Evolutionary conservation across 2,113 vertebrate genomes (phyloP).

Genomic region (Anolis sagrei): DNA sequence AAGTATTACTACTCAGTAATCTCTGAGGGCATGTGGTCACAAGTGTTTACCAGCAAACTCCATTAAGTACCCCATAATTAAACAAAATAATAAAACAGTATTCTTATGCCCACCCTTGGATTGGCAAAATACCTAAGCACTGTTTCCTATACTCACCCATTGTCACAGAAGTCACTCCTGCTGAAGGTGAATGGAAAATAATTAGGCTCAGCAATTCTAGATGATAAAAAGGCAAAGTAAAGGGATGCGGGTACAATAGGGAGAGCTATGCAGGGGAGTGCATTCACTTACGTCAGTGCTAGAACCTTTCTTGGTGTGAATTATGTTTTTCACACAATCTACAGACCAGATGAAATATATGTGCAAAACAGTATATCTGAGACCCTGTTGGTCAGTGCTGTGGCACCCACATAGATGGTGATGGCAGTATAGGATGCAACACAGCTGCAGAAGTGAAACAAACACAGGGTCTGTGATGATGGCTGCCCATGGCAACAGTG

Average conservation of each 20-base stretch:
- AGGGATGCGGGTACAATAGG: neutral
- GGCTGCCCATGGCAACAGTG: no score
- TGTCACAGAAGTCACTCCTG: neutral
- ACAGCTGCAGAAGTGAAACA: no score
- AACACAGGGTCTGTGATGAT: no score
- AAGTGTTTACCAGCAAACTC: constrained; percentile 71
- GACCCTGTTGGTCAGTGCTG: no score
- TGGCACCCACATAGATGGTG: no score
- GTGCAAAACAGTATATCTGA: no score
- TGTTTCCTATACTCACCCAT: constrained; percentile 8
- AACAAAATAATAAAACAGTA: constrained; percentile 41
- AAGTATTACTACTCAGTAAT: constrained; percentile 58
- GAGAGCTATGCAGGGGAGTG: neutral
- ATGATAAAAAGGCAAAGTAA: neutral
- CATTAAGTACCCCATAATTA: constrained; percentile 63
- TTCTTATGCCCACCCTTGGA: neutral
- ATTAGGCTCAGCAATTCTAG: rapidly evolving
- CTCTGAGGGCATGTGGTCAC: constrained; percentile 48
- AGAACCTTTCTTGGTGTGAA: neutral
- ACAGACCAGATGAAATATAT: no score
- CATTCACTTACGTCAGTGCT: rapidly evolving
- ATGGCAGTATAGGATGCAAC: no score
- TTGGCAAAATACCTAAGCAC: neutral
- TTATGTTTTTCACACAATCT: no score
- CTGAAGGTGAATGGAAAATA: neutral